A percentile compares a stretch with the other conserved stretches of the same genome.
These are phyloP conservation scores for Onychorhynchus coronatus DNA, from an alignment of 2,113 vertebrate species.

Conservation along the genomic window DNA sequence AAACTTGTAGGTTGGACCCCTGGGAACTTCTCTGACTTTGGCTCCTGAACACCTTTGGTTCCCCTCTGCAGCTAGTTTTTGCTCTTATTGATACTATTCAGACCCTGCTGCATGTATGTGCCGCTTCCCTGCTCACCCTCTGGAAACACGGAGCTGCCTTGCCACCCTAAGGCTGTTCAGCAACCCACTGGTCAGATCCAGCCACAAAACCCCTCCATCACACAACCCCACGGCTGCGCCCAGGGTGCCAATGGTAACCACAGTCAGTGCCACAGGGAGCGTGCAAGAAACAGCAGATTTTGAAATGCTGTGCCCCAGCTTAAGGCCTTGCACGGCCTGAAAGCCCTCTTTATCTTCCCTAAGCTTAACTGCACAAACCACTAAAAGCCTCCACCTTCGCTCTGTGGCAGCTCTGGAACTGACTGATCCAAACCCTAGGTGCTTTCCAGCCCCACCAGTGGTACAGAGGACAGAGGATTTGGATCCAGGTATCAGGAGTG, in stretches of 20 bases:
- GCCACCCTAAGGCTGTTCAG: not conserved
- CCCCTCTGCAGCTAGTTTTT: not conserved
- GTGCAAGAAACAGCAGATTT: not conserved
- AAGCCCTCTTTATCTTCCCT: not conserved
- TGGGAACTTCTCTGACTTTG: not conserved
- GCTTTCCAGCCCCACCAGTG: rapidly evolving
- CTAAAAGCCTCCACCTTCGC: not conserved
- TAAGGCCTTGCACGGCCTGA: not conserved
- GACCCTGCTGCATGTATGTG: not conserved
- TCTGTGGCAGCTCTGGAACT: not conserved
- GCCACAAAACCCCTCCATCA: not conserved
- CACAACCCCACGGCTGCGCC: not conserved
- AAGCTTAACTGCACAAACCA: not conserved
- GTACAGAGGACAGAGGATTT: not conserved
- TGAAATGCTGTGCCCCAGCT: rapidly evolving
- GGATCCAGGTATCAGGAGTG: not conserved
- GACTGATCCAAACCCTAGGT: not conserved
- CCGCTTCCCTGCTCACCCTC: not conserved
- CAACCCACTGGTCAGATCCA: not conserved
- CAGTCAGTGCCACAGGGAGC: not conserved
- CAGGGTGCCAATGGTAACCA: not conserved
- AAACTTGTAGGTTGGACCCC: not conserved
- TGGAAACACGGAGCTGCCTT: not conserved
- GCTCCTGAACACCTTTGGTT: not conserved
- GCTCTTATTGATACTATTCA: not conserved